Evolutionary conservation across 2,888 invertebrate genomes (phyloP).

Genomic region (Diarsia mendica): DNA sequence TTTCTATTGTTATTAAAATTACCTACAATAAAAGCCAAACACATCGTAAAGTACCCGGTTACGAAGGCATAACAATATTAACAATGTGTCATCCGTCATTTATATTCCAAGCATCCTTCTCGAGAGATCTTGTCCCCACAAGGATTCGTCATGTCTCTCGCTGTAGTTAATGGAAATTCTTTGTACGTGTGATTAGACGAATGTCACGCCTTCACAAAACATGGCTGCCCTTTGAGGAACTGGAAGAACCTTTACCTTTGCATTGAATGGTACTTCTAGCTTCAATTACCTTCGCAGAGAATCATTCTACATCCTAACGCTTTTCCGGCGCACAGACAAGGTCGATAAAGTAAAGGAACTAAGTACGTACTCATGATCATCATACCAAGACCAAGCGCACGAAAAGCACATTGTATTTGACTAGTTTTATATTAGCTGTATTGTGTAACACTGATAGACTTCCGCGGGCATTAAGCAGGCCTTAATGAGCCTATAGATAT

Average conservation of each 20-base stretch:
- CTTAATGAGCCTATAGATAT: not conserved
- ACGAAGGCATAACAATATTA: slow-evolving; percentile 39
- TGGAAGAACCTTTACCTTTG: slow-evolving; percentile 57
- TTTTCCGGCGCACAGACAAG: slow-evolving; percentile 48
- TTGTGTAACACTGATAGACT: slow-evolving; percentile 3
- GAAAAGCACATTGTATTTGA: slow-evolving; percentile 5
- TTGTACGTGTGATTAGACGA: slow-evolving; percentile 57
- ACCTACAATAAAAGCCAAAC: slow-evolving; percentile 57
- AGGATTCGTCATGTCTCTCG: slow-evolving; percentile 67
- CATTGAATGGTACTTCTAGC: slow-evolving; percentile 51
- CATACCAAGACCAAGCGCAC: slow-evolving; percentile 24
- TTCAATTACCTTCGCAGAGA: slow-evolving; percentile 39
- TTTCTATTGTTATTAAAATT: slow-evolving; percentile 61
- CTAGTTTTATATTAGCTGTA: slow-evolving; percentile 4
- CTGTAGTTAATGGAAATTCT: slow-evolving; percentile 54
- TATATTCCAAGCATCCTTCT: slow-evolving; percentile 68
- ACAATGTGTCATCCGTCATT: slow-evolving; percentile 65
- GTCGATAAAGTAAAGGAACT: slow-evolving; percentile 13
- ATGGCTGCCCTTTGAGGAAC: slow-evolving; percentile 48
- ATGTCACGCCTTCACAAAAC: slow-evolving; percentile 58
- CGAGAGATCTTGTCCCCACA: slow-evolving; percentile 65
- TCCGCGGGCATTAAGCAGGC: slow-evolving; percentile 12
- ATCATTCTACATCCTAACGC: slow-evolving; percentile 37
- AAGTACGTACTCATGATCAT: slow-evolving; percentile 17
- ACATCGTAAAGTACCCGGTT: slow-evolving; percentile 43